Base-by-base conservation (phyloP, 2,888 invertebrate species). In the Fragum sueziense region DNA sequence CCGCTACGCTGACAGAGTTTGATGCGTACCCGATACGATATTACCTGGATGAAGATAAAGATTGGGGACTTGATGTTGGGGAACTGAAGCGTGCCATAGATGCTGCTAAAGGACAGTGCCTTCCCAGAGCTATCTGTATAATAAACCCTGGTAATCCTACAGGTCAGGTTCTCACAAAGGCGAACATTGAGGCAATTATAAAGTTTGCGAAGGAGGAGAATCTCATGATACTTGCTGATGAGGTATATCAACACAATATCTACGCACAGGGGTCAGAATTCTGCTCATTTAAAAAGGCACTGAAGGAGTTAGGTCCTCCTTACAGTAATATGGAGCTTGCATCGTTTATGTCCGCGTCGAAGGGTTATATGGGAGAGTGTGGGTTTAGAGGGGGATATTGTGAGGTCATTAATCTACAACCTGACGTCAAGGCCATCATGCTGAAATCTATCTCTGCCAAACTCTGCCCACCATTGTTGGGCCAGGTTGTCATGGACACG, bases 81-180 rank as follows among this genome's bases (percentile, higher is more conserved):
- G 99, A 99, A 94, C 93, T 99, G 85, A 95, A 97, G 92, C 95
- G 98, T 54, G 93, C 98, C 0, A 93, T 96, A 51, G 91, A 92
- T 0, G 97, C 96, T 88, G 95, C 96, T 0, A 94, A 94, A 70
- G 82, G 80, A 0, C 80, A 92, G 57, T 95, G 95, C 92, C 94
- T 95, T 76, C 97, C 98, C 0, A 95, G 98, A 68, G 98, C 97
- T 0, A 94, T 99, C 72, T 98, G 97, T 68, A 95, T 99, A 77
- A 99, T 99, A 91, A 99, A 99, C 94, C 99, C 99, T 0, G 99
- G 99, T 57, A 99, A 99, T 94, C 99, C 99, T 11, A 99, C 99
- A 0, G 91, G 91, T n/a, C 94, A 95, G 89, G 99, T 99, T 57
- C 94, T 99, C 80, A 96, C 97, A 0, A 95, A 96, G 47, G 93